These are phyloP conservation scores for Sciaenops ocellatus DNA, from an alignment of 2,797 vertebrate genomes.

Conservation along the genomic window DNA sequence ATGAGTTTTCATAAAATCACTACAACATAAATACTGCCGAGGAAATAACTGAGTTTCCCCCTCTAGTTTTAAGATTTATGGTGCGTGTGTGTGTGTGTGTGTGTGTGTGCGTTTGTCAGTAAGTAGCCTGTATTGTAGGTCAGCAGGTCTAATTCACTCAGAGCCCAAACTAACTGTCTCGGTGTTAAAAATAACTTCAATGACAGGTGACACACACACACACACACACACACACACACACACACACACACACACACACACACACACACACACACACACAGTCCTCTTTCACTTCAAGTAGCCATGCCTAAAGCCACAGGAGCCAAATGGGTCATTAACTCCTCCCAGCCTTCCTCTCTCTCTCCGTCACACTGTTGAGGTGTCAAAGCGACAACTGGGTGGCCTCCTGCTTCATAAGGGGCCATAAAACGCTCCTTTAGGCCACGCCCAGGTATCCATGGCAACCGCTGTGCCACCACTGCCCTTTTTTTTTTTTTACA, in stretches of 20 bases:
- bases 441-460: constrained; percentile 56
- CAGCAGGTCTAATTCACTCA: constrained; percentile 31
- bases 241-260: constrained; percentile 22
- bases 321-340: constrained; percentile 65
- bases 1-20: background rate
- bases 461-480: constrained; percentile 11
- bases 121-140: constrained; percentile 5
- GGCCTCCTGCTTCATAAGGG: constrained; percentile 42
- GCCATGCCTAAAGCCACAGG: constrained; percentile 33
- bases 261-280: constrained; percentile 2
- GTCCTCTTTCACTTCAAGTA: constrained; percentile 20
- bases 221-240: constrained; percentile 24
- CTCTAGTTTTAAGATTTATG: no score
- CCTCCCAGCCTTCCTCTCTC: background rate
- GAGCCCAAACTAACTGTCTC: constrained; percentile 38
- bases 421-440: constrained; percentile 48
- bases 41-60: background rate
- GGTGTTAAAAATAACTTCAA: constrained; percentile 48
- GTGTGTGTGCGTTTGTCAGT: background rate
- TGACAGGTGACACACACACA: constrained; percentile 50
- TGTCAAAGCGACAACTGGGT: constrained; percentile 53
- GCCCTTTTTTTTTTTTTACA: background rate
- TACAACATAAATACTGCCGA: background rate
- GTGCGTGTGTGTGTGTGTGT: background rate
- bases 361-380: constrained; percentile 28